Evolutionary conservation across 2,797 vertebrate species (phyloP).

Genomic region (Zenarchopterus dispar): DNA sequence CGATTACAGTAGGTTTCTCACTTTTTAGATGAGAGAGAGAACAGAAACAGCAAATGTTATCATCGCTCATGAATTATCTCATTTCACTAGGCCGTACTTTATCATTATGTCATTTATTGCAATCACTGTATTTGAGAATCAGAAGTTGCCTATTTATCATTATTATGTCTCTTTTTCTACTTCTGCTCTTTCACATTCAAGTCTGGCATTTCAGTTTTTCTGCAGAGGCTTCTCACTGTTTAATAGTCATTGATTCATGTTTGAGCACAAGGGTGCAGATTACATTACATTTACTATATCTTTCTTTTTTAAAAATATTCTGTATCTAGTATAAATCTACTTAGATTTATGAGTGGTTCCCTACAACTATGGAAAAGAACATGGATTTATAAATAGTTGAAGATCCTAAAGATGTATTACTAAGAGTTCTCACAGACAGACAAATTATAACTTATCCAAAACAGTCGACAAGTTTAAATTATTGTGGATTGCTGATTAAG

Average conservation of each 20-base stretch:
- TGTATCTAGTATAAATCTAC: too few species aligned
- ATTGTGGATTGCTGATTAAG: too few species aligned
- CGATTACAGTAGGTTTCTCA: conserved; percentile 61
- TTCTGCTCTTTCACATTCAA: conserved; percentile 2
- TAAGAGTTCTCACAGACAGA: too few species aligned
- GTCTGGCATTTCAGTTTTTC: conserved; percentile 6
- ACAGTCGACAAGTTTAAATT: too few species aligned
- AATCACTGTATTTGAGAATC: conserved; percentile 28
- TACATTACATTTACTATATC: not conserved
- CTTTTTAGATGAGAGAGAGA: conserved; percentile 35
- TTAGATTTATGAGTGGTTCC: too few species aligned
- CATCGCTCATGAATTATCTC: conserved; percentile 17
- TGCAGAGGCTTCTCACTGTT: conserved; percentile 15
- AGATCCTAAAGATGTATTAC: too few species aligned
- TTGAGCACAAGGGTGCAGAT: conserved; percentile 3
- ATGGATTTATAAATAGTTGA: too few species aligned
- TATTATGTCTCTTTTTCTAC: conserved; percentile 10
- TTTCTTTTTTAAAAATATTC: too few species aligned
- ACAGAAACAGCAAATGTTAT: conserved; percentile 19
- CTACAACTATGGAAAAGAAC: too few species aligned
- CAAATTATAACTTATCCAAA: too few species aligned
- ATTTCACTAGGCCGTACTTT: conserved; percentile 12
- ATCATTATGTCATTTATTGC: conserved; percentile 22
- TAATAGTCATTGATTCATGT: conserved; percentile 28
- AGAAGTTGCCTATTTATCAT: conserved; percentile 20